Base-by-base conservation (phyloP, 1,140 invertebrate species). In the Portunus trituberculatus region DNA sequence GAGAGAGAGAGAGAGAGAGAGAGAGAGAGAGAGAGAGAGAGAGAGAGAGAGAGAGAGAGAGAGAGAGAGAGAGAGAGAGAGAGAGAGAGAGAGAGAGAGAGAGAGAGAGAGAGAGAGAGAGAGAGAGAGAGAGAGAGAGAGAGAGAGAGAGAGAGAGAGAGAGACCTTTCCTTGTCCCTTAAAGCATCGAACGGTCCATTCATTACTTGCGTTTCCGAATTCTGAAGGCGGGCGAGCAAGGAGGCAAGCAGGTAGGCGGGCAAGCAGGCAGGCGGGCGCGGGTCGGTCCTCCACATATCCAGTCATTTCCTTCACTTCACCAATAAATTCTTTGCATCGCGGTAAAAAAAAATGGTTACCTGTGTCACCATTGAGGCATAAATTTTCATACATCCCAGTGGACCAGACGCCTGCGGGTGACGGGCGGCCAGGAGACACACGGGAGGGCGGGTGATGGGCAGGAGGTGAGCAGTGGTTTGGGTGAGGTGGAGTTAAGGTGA, bases 31-130 rank as follows among this genome's bases (percentile, higher is more conserved):
- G 59, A 25, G 20, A 25, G 20, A 25, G 20, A 25, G 59, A 76
- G 59, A 25, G 20, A 25, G 20, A 25, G 20, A 76, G 20, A 76
- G 59, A 76, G 59, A 76, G 59, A 76, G 59, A 25, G 59, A 76
- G 59, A 76, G 10, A 88, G 86, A 88, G 86, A 88, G 86, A 88
- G 86, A 88, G 86, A 32, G 29, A 32, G 29, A 32, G 86, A 88
- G 87, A 39, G 32, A 39, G 32, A 39, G 31, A 88, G 87, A 88
- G 31, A 88, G 31, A 39, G n/a, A 2, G 67, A 76, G 67, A 8
- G 25, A n/a, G 2, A n/a, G 67, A 16, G 20, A 76, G 87, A 39
- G 29, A 39, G 14, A 88, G 29, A 88, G 87, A 39, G 87, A 39
- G 31, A 39, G 31, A 8, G 31, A 14, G 29, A 88, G n/a, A 76